phyloP scores from a whole-genome alignment of 2,888 invertebrate species.

The Omphaloscelis lunosa region DNA sequence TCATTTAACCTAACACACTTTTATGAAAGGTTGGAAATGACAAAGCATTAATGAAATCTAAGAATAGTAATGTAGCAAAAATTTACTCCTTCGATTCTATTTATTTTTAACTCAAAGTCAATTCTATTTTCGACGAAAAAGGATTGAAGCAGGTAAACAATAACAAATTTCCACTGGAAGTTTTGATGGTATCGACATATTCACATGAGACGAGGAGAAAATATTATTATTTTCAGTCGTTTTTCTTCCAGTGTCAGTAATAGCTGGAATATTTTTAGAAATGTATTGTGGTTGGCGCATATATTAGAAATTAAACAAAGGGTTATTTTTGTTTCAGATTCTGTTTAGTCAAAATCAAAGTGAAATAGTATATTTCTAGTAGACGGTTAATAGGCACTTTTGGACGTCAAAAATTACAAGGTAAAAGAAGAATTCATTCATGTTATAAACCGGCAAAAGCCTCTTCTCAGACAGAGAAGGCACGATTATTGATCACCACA shows the following conservation, averaged over 20 bases:
- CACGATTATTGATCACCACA: no score
- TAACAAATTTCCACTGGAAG: background rate
- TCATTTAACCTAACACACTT: background rate
- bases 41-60: no score
- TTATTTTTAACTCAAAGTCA: background rate
- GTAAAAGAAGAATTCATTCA: background rate
- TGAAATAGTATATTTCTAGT: no score
- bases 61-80: background rate
- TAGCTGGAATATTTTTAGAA: constrained; percentile 2
- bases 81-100: background rate
- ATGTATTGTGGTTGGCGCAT: background rate
- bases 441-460: background rate
- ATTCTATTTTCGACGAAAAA: constrained; percentile 6
- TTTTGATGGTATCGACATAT: constrained; percentile 30
- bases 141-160: constrained; percentile 13
- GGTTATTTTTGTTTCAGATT: background rate
- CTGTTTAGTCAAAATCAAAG: no score
- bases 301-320: no score
- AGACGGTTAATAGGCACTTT: background rate
- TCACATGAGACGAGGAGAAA: constrained; percentile 6
- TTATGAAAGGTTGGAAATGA: no score
- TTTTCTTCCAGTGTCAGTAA: constrained; percentile 7
- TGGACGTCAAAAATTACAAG: background rate
- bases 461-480: no score
- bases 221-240: constrained; percentile 20